Base-by-base conservation (phyloP, 2,888 invertebrate genomes). In the Oeneis ivallda region DNA sequence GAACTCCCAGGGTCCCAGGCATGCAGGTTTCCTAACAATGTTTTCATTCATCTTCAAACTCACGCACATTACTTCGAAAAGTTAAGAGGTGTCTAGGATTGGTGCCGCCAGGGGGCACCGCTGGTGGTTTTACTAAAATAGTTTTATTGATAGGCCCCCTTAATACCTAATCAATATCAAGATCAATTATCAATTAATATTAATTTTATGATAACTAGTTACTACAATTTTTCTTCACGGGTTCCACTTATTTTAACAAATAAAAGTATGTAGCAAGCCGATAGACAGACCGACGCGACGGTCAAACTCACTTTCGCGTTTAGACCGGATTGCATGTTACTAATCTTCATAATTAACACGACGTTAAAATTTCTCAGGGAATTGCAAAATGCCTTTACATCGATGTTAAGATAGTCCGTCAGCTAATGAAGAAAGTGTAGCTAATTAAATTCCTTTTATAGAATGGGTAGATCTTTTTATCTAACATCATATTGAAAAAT, bases 361-460 rank as follows among this genome's bases (percentile, higher is more conserved):
- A 26, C 7, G 13, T 41, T 26, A 19, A 39, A 8, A 43, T 10
- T 10, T 52, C 61, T 52, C 61, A 52, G 61, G 26, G 52, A 61
- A 50, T 37, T 49, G 49, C 47, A 49, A 61, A 50, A 61, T 52
- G 39, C 19, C 37, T 50, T 60, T 60, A 19, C 39, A 41, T 52
- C 19, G 39, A 15, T 61, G 7, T 41, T n/a, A 26, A 52, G 41
- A 52, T 61, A 61, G 34, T 17, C n/a, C n/a, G n/a, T n/a, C 15
- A 32, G 19, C 17, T 61, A 41, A 61, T 52, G 50, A 61, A 52
- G 59, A 61, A 61, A 41, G 52, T 61, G 8, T 39, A n/a, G 58
- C 7, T 61, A 41, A 61, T 19, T 50, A 52, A n/a, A 26, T 39
- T 50, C 37, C 32, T 50, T 59, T 39, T 19, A 19, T 41, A 43